These are phyloP conservation scores for Amyelois transitella DNA, from an alignment of 1,140 invertebrate species.

Conservation along the genomic window DNA sequence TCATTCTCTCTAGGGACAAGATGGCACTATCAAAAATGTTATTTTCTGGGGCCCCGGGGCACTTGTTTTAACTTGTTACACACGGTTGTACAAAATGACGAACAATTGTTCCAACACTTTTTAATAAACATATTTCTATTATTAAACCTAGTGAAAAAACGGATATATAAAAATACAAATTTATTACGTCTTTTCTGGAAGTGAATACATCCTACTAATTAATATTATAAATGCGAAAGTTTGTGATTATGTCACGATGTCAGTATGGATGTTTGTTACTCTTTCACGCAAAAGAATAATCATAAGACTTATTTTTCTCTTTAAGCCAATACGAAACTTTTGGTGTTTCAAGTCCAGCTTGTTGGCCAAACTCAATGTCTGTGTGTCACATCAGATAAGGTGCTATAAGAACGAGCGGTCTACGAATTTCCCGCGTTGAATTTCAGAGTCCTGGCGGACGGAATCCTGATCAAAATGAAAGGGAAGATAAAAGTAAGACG, in stretches of 20 bases:
- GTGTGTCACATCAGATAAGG: background rate
- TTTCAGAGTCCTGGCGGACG: background rate
- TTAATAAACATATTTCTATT: background rate
- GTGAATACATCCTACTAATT: too few species aligned
- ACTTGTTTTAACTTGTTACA: slow-evolving; percentile 12
- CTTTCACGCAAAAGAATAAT: too few species aligned
- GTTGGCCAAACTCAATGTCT: background rate
- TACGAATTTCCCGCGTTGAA: background rate
- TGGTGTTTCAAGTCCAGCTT: too few species aligned
- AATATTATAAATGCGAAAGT: too few species aligned
- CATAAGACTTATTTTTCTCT: too few species aligned
- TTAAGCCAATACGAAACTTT: too few species aligned
- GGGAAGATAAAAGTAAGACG: too few species aligned
- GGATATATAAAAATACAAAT: background rate
- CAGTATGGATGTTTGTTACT: too few species aligned
- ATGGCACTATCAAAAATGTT: slow-evolving; percentile 34
- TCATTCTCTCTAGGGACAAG: slow-evolving; percentile 8
- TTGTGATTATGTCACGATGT: too few species aligned
- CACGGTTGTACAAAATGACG: background rate
- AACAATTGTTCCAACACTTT: too few species aligned
- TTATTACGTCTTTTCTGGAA: background rate
- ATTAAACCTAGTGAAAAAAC: background rate
- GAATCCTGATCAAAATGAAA: too few species aligned
- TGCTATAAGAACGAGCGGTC: background rate
- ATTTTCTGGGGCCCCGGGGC: slow-evolving; percentile 15